These are phyloP conservation scores for Diplosoma virens DNA, from an alignment of 23 tunicate genomes.

Conservation along the genomic window DNA sequence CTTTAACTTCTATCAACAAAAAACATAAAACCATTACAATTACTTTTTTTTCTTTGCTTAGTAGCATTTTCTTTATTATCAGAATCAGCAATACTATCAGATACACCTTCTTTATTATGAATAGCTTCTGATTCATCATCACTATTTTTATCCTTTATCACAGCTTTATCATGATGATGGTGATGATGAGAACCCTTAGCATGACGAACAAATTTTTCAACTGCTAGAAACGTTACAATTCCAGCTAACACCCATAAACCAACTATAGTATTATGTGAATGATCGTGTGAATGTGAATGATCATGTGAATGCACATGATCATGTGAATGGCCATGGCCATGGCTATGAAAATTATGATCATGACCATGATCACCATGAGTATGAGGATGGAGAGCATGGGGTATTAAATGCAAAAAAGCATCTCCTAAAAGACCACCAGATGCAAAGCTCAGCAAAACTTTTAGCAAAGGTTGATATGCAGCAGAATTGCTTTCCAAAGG, in stretches of 20 bases:
- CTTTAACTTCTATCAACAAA: too few relatives aligned
- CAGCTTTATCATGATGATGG: slow-evolving; percentile 43
- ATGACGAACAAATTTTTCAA: slow-evolving; percentile 93
- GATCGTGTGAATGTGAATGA: slow-evolving; percentile 78
- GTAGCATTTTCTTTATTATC: background rate
- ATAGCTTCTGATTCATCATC: slow-evolving; percentile 34
- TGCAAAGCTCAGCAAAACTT: slow-evolving; percentile 90
- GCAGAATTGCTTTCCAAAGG: slow-evolving; percentile 95
- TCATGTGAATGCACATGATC: slow-evolving; percentile 61
- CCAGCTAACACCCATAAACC: slow-evolving; percentile 95
- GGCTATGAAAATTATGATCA: too few relatives aligned
- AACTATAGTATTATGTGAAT: slow-evolving; percentile 69
- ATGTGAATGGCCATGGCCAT: slow-evolving; percentile 50
- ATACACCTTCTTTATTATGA: background rate
- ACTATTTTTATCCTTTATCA: slow-evolving; percentile 24
- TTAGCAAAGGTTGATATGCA: slow-evolving; percentile 80
- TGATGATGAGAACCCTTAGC: slow-evolving; percentile 75
- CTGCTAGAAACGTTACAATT: slow-evolving; percentile 71
- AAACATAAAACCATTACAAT: too few relatives aligned
- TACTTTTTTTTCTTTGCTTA: background rate
- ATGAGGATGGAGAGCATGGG: slow-evolving; percentile 97
- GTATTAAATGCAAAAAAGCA: slow-evolving; percentile 94
- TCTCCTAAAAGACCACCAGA: slow-evolving; percentile 98
- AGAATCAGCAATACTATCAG: background rate
- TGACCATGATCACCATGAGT: slow-evolving; percentile 50